Conservation (phyloP, 1,140 invertebrate species). For the Ctenoplectra terminalis region DNA sequence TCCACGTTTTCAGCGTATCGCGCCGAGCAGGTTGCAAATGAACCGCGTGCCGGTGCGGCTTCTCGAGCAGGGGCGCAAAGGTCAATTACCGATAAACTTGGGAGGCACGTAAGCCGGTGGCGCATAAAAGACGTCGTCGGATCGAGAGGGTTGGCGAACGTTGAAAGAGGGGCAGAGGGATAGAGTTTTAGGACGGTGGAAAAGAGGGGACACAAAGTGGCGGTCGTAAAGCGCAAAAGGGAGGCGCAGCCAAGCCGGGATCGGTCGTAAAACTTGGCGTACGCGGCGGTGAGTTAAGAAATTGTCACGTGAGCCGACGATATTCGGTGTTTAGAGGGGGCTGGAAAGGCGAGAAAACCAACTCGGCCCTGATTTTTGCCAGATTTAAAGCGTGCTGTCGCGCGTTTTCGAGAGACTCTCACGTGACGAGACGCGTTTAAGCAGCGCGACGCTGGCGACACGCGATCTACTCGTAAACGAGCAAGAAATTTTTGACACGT, state of each 20-base stretch:
- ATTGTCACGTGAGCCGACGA: conserved; percentile 61
- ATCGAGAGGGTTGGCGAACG: background rate
- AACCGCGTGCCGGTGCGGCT: background rate
- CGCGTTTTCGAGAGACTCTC: conserved; percentile 29
- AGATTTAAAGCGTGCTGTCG: conserved; percentile 51
- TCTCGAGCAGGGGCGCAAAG: conserved; percentile 43
- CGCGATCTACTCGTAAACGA: conserved; percentile 61
- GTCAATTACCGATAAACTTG: conserved; percentile 67
- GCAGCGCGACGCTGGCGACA: conserved; percentile 27
- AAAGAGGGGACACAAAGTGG: conserved; percentile 15
- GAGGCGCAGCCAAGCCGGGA: conserved; percentile 5
- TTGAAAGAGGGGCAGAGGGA: background rate
- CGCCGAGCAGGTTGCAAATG: conserved; percentile 7
- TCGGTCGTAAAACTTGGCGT: conserved; percentile 51
- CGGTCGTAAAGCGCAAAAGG: conserved; percentile 56
- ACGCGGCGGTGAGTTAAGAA: conserved; percentile 56
- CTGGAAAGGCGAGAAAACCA: conserved; percentile 17
- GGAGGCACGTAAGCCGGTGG: conserved; percentile 39
- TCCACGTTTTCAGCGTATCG: background rate
- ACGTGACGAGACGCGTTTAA: conserved; percentile 53
- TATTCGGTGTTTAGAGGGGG: conserved; percentile 11
- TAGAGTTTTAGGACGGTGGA: background rate
- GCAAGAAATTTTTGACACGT: conserved; percentile 64
- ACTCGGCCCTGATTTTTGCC: conserved; percentile 44
- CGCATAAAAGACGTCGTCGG: conserved; percentile 47